phyloP scores from a whole-genome alignment of 2,113 vertebrate genomes.

The Callaeas wilsoni region DNA sequence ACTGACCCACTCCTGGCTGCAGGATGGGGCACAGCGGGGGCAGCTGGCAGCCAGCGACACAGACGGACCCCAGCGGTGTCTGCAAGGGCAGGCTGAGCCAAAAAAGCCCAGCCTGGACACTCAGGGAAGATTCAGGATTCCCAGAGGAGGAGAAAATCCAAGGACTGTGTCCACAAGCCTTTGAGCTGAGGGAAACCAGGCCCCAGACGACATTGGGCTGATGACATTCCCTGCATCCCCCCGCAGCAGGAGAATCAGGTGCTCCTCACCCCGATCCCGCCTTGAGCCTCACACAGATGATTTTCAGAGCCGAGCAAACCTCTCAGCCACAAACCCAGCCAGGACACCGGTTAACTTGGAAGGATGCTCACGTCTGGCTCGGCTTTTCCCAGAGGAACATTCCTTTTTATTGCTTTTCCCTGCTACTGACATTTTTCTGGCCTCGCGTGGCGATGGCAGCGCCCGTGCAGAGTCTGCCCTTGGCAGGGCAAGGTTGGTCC shows the following conservation, averaged over 20 bases:
- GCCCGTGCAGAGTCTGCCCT: neutral
- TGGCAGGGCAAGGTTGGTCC: neutral
- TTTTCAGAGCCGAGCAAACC: neutral
- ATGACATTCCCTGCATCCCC: neutral
- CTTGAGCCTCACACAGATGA: neutral
- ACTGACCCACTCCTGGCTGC: neutral
- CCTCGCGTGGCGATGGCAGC: fast-evolving
- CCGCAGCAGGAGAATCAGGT: neutral
- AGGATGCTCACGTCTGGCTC: neutral
- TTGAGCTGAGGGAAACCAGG: neutral
- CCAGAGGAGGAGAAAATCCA: neutral
- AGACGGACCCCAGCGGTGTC: neutral
- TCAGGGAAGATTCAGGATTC: neutral
- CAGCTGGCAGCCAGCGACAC: neutral
- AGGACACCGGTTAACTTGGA: neutral
- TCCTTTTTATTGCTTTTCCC: neutral
- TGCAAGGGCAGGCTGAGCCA: neutral
- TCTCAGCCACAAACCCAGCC: neutral
- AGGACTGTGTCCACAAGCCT: neutral
- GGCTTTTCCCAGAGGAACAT: neutral
- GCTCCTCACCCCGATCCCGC: neutral
- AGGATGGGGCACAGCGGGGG: neutral
- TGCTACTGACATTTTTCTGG: neutral
- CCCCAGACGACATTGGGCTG: neutral
- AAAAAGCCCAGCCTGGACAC: neutral